phyloP scores from a whole-genome alignment of 2,888 invertebrate genomes.

The Diarsia rubi region DNA sequence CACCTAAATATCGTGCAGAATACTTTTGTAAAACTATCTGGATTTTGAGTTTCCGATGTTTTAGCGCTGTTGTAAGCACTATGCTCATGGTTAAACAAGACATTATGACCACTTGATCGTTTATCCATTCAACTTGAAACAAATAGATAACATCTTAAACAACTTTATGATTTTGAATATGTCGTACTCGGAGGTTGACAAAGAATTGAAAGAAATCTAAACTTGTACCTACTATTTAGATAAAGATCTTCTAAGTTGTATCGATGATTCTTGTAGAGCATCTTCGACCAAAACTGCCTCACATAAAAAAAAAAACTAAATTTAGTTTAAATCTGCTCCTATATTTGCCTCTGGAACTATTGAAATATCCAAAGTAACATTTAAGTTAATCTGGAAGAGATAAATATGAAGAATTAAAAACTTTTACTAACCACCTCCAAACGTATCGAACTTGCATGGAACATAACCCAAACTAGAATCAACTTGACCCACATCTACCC shows the following conservation, averaged over 20 bases:
- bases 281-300: not conserved
- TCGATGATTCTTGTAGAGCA: not conserved
- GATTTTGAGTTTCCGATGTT: no score
- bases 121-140: no score
- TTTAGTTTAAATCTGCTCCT: not conserved
- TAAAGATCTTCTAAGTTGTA: not conserved
- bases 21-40: no score
- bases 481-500: slow-evolving; percentile 29
- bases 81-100: no score
- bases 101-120: no score
- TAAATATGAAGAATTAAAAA: slow-evolving; percentile 11
- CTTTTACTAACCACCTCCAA: not conserved
- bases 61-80: no score
- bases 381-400: not conserved
- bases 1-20: no score
- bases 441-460: slow-evolving; percentile 9
- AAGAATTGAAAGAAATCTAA: not conserved
- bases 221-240: not conserved
- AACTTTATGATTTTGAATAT: no score
- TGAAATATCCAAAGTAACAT: not conserved
- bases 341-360: not conserved
- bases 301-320: no score
- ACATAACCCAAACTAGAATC: slow-evolving; percentile 20
- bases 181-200: no score
- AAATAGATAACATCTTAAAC: no score